Evolutionary conservation across 2,888 invertebrate species (phyloP), one percentile per base, ranked within the genome.

Genomic region (Pasiphila rectangulata): DNA sequence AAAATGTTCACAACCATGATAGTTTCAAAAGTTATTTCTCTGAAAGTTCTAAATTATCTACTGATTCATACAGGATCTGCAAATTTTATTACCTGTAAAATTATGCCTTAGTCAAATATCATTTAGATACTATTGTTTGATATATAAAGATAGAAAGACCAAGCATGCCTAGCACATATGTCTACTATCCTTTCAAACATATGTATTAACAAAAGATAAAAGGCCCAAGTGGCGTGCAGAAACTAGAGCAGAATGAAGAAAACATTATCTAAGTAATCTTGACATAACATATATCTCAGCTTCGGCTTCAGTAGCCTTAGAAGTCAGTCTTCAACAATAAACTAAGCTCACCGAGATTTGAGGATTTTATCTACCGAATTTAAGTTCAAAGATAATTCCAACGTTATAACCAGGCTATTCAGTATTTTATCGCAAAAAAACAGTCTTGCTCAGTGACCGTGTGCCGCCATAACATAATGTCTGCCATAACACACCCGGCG

Each of bases 381-480:
- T 32, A 16, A 9, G 13, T 5, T 37, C 23, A 13, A 35, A 30
- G 37, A 32, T 29, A 17, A 19, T 32, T 17, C 9, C n/a, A 27
- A 9, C 10, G 38, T 21, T 34, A 20, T 16, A 35, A 20, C 16
- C 2, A 25, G 20, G 32, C 39, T 42, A 35, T 46, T 44, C 38
- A 40, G 38, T 27, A 37, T 46, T 51, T 55, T 55, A 56, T 54
- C 51, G 44, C 53, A 56, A 56, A 58, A n/a, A 56, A 51, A 44
- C 51, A 30, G 53, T 40, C 46, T 49, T 59, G 59, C 51, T 54
- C 56, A 56, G 59, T 49, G 47, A 56, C 45, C 56, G 47, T 50
- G 56, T 42, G 40, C 44, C 52, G 39, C 32, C 54, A 40, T 55
- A 56, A 52, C 57, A 51, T 56, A 54, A 60, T 49, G 36, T 49